Evolutionary conservation across 2,888 invertebrate species (phyloP).

Genomic region (Mythimna ferrago): DNA sequence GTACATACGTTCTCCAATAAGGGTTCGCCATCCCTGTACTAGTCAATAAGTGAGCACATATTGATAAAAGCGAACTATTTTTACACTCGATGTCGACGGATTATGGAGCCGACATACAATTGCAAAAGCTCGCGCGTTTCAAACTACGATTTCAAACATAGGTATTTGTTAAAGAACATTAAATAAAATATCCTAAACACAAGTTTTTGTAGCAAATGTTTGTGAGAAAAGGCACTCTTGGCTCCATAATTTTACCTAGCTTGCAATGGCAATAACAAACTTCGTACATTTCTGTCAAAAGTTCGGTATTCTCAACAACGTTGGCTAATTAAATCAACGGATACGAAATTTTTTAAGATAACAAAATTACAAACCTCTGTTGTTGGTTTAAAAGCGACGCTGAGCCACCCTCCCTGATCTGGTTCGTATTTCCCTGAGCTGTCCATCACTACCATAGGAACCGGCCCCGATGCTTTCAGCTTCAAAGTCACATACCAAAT

Average conservation of each 20-base stretch:
- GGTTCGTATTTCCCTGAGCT: conserved; percentile 87
- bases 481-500: conserved; percentile 88
- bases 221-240: not conserved
- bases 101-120: too few relatives aligned
- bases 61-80: too few relatives aligned
- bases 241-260: not conserved
- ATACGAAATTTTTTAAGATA: not conserved
- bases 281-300: not conserved
- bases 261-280: too few relatives aligned
- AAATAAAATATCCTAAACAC: too few relatives aligned
- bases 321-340: not conserved
- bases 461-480: conserved; percentile 75
- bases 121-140: too few relatives aligned
- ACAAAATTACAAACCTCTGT: conserved; percentile 74
- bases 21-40: too few relatives aligned
- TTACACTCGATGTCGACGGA: too few relatives aligned
- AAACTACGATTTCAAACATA: too few relatives aligned
- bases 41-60: too few relatives aligned
- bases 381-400: conserved; percentile 91
- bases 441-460: conserved; percentile 80
- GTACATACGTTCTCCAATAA: too few relatives aligned
- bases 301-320: not conserved
- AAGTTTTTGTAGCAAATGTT: not conserved
- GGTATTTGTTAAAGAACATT: too few relatives aligned
- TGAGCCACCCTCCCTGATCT: conserved; percentile 87